Evolutionary conservation across 2,888 invertebrate genomes (phyloP).

Genomic region (Elaeidobius kamerunicus): DNA sequence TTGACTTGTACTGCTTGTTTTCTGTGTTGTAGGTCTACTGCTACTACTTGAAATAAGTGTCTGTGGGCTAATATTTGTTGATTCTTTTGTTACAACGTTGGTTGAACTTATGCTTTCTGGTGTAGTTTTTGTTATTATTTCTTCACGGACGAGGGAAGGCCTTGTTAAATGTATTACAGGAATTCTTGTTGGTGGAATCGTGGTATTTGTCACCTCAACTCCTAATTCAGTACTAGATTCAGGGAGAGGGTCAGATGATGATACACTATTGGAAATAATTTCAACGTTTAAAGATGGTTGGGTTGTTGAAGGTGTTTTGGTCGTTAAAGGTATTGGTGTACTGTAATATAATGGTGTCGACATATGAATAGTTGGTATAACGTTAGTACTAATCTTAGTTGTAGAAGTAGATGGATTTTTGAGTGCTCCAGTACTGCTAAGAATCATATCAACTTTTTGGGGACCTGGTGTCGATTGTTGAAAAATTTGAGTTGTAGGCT

Average conservation of each 20-base stretch:
- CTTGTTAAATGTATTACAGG: background rate
- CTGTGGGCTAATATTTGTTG: background rate
- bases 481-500: slow-evolving; percentile 34
- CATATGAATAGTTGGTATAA: background rate
- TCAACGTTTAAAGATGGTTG: slow-evolving; percentile 33
- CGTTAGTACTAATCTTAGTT: too few relatives aligned
- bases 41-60: background rate
- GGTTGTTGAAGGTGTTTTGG: slow-evolving; percentile 26
- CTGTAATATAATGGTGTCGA: slow-evolving; percentile 37
- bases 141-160: slow-evolving; percentile 13
- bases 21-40: slow-evolving; percentile 2
- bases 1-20: background rate
- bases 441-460: slow-evolving; percentile 8
- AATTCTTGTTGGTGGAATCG: slow-evolving; percentile 13
- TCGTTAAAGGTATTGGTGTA: slow-evolving; percentile 29
- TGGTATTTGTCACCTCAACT: too few relatives aligned
- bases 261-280: slow-evolving; percentile 29
- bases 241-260: slow-evolving; percentile 1
- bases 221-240: too few relatives aligned
- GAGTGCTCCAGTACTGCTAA: slow-evolving; percentile 10
- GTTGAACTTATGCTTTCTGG: background rate
- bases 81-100: background rate
- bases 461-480: slow-evolving; percentile 22
- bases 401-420: slow-evolving; percentile 13
- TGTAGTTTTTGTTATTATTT: background rate